These are phyloP conservation scores for Grantiella picta DNA, from an alignment of 2,113 vertebrate species.

Conservation along the genomic window DNA sequence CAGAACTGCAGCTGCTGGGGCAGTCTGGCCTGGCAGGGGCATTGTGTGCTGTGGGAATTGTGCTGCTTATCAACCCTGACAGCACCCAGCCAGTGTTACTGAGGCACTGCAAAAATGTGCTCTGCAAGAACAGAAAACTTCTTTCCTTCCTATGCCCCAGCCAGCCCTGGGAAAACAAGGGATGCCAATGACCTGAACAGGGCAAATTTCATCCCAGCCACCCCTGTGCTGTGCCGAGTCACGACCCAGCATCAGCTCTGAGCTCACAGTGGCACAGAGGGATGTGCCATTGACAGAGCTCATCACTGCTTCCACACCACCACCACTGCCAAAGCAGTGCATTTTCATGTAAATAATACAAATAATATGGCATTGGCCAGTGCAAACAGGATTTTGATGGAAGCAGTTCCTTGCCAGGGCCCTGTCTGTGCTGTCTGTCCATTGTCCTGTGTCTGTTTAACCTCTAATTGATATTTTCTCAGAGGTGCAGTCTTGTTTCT, in stretches of 20 bases:
- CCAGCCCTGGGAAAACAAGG: not conserved
- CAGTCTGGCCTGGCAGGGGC: not conserved
- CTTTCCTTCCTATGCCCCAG: fast-evolving
- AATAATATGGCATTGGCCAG: not conserved
- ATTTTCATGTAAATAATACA: not conserved
- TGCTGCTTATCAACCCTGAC: not conserved
- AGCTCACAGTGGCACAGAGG: not conserved
- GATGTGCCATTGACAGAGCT: not conserved
- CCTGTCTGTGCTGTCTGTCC: not conserved
- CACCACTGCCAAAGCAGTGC: not conserved
- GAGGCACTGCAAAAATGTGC: not conserved
- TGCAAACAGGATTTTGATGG: not conserved
- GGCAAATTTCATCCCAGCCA: not conserved
- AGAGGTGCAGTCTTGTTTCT: not conserved
- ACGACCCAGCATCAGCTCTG: not conserved
- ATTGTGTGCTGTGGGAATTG: too few species aligned
- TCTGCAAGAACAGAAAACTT: not conserved
- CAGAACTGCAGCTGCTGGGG: not conserved
- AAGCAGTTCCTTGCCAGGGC: not conserved
- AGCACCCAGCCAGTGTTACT: not conserved
- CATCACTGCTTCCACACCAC: too few species aligned
- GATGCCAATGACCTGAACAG: not conserved
- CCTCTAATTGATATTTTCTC: not conserved
- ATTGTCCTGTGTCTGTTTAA: not conserved
- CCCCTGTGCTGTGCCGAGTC: not conserved